Evolutionary conservation across 2,888 invertebrate genomes (phyloP), one percentile per base, ranked within the genome.

Genomic region (Macrosoma leucophasiata): DNA sequence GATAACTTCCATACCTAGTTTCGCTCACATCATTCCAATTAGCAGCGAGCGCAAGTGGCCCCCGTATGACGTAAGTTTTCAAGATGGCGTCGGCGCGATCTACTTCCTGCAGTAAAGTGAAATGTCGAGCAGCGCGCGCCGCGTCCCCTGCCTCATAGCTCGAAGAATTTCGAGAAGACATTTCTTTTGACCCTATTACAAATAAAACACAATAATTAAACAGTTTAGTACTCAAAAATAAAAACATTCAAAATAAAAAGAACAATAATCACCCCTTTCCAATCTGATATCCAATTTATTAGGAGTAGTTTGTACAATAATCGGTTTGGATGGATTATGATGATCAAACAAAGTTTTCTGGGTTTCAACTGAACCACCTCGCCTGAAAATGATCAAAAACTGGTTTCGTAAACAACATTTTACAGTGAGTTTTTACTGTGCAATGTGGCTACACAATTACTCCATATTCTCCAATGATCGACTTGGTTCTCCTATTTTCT

Each of bases 11-110:
- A n/a, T 50, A 86, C 67, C 92, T 88, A 37, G 89, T 86, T 13
- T 87, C 86, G 22, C 82, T 81, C 39, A 90, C 88, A 38, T 88
- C 87, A 1, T 81, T 75, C 92, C 93, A 93, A 53, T 89, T 87
- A 34, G 86, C 68, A 9, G 89, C 75, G 24, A 91, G 72, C 0
- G 66, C 65, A 2, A 69, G 48, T 26, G 86, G 84, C 1, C 89
- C 88, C 6, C 85, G 78, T 52, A 87, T 84, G 32, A 89, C 74
- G 48, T 90, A 86, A 52, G 85, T 86, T 55, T 90, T 90, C 38
- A 92, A 62, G 49, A 91, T 88, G 38, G 86, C 84, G 71, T 92
- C 92, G 0, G 89, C 90, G 29, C 86, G 84, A 56, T 89, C 89
- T 39, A 92, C 89, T 43, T 90, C 88, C 49, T 88, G 77, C 43